These are phyloP conservation scores for Holacanthella duospinosa DNA, from an alignment of 2,888 invertebrate species.

Conservation along the genomic window DNA sequence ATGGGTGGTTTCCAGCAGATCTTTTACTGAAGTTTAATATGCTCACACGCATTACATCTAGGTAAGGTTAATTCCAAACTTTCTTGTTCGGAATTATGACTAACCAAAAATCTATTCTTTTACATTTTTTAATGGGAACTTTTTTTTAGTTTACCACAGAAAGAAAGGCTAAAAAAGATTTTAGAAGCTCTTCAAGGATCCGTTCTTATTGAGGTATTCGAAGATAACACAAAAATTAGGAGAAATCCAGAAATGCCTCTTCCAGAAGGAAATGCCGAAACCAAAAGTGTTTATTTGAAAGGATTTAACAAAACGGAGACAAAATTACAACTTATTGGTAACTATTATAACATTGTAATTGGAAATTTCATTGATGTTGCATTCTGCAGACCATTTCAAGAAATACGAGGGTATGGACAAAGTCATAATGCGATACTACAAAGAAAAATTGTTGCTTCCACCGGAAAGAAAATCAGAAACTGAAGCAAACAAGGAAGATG, in stretches of 20 bases:
- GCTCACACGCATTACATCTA: slow-evolving; percentile 5
- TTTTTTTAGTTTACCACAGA: slow-evolving; percentile 16
- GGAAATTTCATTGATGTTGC: too few relatives aligned
- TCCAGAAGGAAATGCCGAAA: slow-evolving; percentile 72
- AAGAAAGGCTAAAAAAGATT: slow-evolving; percentile 16
- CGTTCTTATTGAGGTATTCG: slow-evolving; percentile 48
- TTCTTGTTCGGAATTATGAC: neutral
- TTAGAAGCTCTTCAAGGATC: slow-evolving; percentile 23
- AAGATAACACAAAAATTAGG: slow-evolving; percentile 60
- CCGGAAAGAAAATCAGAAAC: slow-evolving; percentile 15
- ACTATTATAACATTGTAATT: neutral
- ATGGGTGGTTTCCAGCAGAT: slow-evolving; percentile 81
- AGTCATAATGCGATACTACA: slow-evolving; percentile 50
- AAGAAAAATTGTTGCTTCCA: slow-evolving; percentile 46
- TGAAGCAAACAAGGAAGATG: slow-evolving; percentile 10
- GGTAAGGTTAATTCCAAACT: neutral
- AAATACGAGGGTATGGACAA: slow-evolving; percentile 54
- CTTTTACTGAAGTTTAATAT: slow-evolving; percentile 81
- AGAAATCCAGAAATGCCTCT: slow-evolving; percentile 61
- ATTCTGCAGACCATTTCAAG: slow-evolving; percentile 18
- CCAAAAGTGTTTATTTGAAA: slow-evolving; percentile 75
- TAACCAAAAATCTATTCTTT: neutral
- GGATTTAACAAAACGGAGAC: slow-evolving; percentile 59
- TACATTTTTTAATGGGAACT: neutral
- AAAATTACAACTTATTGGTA: slow-evolving; percentile 54